These are phyloP conservation scores for Itoplectis maculator DNA, from an alignment of 2,888 invertebrate species.

Conservation along the genomic window DNA sequence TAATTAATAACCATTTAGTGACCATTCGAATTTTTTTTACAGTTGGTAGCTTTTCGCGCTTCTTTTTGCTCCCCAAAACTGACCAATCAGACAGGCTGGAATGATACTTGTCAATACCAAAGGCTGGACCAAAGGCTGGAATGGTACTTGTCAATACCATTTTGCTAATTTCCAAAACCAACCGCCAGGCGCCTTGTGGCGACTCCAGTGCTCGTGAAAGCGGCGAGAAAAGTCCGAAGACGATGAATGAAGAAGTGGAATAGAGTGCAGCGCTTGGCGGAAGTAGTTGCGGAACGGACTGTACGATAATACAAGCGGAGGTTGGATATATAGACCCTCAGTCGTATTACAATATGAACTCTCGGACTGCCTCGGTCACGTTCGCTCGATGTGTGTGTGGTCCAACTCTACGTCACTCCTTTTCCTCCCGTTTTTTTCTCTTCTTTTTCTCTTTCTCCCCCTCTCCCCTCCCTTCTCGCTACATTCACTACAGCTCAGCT, in stretches of 20 bases:
- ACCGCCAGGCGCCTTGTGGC: not conserved
- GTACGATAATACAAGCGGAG: slow-evolving; percentile 81
- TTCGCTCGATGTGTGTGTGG: slow-evolving; percentile 83
- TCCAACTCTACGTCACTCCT: slow-evolving; percentile 77
- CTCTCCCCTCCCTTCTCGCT: slow-evolving; percentile 41
- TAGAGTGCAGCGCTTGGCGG: slow-evolving; percentile 69
- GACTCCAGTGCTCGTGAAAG: not conserved
- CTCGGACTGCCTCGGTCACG: slow-evolving; percentile 83
- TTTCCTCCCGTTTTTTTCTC: slow-evolving; percentile 61
- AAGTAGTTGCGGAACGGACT: slow-evolving; percentile 80
- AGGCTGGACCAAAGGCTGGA: too few relatives aligned
- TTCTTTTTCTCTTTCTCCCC: slow-evolving; percentile 43
- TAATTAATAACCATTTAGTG: not conserved
- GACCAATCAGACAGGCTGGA: too few relatives aligned
- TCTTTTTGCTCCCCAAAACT: too few relatives aligned
- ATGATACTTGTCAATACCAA: too few relatives aligned
- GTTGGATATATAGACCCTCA: slow-evolving; percentile 72
- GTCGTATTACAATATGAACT: slow-evolving; percentile 83
- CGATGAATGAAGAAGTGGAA: slow-evolving; percentile 25
- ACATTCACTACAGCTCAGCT: slow-evolving; percentile 38
- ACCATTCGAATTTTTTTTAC: not conserved
- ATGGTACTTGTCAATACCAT: too few relatives aligned
- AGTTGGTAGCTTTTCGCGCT: too few relatives aligned
- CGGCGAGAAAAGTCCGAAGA: slow-evolving; percentile 13
- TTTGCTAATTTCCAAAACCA: not conserved